Evolutionary conservation across 2,888 invertebrate species (phyloP).

Genomic region (Nysson spinosus): DNA sequence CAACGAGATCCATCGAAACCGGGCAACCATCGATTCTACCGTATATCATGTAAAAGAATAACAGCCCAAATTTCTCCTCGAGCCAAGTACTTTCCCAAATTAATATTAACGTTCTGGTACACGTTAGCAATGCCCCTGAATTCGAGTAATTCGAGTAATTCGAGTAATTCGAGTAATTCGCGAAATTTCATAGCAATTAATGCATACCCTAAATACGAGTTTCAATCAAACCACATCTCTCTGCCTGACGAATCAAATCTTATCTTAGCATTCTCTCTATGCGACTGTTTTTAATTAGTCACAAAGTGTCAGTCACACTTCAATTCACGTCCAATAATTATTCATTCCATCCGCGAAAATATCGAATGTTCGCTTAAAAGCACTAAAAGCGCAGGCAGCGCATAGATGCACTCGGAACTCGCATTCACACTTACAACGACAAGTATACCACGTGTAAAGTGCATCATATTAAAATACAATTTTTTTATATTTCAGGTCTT

Average conservation of each 20-base stretch:
- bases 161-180: conserved; percentile 33
- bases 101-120: conserved; percentile 6
- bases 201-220: conserved; percentile 9
- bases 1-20: conserved; percentile 31
- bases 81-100: conserved; percentile 13
- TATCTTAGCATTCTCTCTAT: not conserved
- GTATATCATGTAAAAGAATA: too few species aligned
- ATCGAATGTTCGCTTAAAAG: conserved; percentile 18
- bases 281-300: too few species aligned
- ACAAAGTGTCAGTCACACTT: not conserved
- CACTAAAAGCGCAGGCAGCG: conserved; percentile 32
- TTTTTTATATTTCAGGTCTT: conserved; percentile 25
- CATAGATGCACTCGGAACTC: too few species aligned
- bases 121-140: conserved; percentile 40
- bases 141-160: conserved; percentile 31
- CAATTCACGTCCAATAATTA: not conserved
- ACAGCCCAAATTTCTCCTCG: not conserved
- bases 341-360: conserved; percentile 27
- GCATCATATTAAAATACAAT: conserved; percentile 68
- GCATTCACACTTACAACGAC: conserved; percentile 44
- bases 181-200: conserved; percentile 23
- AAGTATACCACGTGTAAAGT: conserved; percentile 59
- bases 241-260: not conserved
- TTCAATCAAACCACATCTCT: not conserved
- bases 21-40: conserved; percentile 10